These are phyloP conservation scores for Eristalis pertinax DNA, from an alignment of 2,888 invertebrate genomes.

Conservation along the genomic window DNA sequence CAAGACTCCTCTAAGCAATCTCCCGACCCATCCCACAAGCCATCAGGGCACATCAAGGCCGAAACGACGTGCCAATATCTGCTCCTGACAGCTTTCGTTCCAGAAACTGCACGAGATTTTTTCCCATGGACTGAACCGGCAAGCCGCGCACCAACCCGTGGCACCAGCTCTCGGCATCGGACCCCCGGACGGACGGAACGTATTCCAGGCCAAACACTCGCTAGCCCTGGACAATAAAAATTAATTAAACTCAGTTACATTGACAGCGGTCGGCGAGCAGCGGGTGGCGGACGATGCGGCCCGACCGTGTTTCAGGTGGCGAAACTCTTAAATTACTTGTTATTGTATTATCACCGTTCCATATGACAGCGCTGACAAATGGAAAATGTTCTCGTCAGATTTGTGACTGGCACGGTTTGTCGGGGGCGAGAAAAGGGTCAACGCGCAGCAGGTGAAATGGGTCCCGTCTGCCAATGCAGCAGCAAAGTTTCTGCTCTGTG, in stretches of 20 bases:
- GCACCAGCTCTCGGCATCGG: slow-evolving; percentile 30
- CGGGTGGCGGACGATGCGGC: no score
- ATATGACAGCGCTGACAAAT: slow-evolving; percentile 54
- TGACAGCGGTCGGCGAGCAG: slow-evolving; percentile 45
- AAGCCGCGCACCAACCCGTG: neutral
- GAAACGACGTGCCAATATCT: neutral
- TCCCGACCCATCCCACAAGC: no score
- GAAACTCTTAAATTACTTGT: slow-evolving; percentile 65
- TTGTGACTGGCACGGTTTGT: slow-evolving; percentile 12
- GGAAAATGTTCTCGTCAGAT: slow-evolving; percentile 58
- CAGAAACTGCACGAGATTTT: neutral
- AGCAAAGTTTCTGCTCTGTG: slow-evolving; percentile 5
- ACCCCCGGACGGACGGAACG: slow-evolving; percentile 44
- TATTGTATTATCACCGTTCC: slow-evolving; percentile 62
- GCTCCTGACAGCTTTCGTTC: slow-evolving; percentile 32
- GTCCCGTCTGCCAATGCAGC: neutral
- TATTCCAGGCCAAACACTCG: slow-evolving; percentile 29
- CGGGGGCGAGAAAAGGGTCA: slow-evolving; percentile 19
- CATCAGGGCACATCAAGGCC: neutral
- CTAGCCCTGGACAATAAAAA: slow-evolving; percentile 56
- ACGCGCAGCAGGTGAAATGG: slow-evolving; percentile 51
- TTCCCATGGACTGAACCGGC: slow-evolving; percentile 7
- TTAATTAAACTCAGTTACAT: slow-evolving; percentile 68
- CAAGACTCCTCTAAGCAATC: neutral
- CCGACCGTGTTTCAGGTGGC: slow-evolving; percentile 41